Base-by-base conservation (phyloP, 2,888 invertebrate genomes). In the Sphecodes monilicornis region DNA sequence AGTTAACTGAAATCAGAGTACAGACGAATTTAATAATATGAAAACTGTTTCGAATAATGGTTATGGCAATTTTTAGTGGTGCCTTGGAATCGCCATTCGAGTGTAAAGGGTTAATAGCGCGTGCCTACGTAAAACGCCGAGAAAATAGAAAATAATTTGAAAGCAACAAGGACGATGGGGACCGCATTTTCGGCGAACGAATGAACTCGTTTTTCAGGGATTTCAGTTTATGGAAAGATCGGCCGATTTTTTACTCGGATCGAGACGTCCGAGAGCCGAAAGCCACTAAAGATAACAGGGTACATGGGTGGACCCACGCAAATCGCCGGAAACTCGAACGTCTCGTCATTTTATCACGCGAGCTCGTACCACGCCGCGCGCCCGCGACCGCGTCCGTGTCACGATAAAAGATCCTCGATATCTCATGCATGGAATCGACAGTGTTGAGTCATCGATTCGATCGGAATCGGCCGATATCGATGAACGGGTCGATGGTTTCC, bases 261-360 rank as follows among this genome's bases (percentile, higher is more conserved):
- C 22, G 29, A 64, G 29, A 22, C 22, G 32, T 66, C 3, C 64
- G 32, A 8, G 64, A 16, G 3, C 32, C 64, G 22, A 39, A n/a
- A 39, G 4, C 36, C 11, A 66, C 22, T 36, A 36, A 66, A 66
- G 66, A 66, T 66, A 66, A 66, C 66, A n/a, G 66, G 4, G 22
- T 22, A 75, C 81, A 72, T 73, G 78, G 72, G 43, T 64, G 74
- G 82, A 79, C 60, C 82, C 64, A 78, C 69, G 69, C 73, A 74
- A 26, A 36, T 54, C 26, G 54, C 54, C 57, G 73, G 36, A 73
- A 43, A 41, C 41, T 26, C 60, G 76, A 36, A 64, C 8, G 46
- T 54, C 39, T 64, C 71, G 29, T 66, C 26, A 60, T 32, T 72
- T 60, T 43, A 70, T 75, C 73, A 39, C 69, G 46, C 29, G 50